Conservation (phyloP, 2,113 vertebrate species). For the Oophaga pumilio region DNA sequence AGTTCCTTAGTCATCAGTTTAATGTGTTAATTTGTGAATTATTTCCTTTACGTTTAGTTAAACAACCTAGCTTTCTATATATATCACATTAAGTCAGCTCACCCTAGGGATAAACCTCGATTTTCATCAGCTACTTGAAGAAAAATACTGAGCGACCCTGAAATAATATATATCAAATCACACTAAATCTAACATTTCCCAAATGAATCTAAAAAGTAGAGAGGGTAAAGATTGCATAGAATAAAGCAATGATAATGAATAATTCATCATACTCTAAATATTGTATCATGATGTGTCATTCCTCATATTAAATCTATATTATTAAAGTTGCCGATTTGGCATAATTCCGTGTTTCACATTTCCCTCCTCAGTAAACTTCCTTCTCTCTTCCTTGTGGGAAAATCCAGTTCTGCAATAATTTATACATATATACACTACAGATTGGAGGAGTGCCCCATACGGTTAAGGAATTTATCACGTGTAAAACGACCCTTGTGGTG, state of each 20-base stretch:
- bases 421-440: too few species aligned
- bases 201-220: background rate
- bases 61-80: background rate
- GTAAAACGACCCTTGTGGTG: too few species aligned
- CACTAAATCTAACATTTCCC: background rate
- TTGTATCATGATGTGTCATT: background rate
- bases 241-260: background rate
- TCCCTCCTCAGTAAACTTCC: background rate
- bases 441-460: too few species aligned
- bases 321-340: background rate
- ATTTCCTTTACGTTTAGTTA: background rate
- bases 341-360: background rate
- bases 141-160: background rate
- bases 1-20: background rate
- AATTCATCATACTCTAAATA: background rate
- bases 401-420: background rate
- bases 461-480: too few species aligned
- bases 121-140: background rate
- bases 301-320: slow-evolving; percentile 3
- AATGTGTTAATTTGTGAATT: background rate
- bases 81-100: background rate
- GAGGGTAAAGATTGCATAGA: background rate
- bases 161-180: background rate
- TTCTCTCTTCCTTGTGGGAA: background rate
- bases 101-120: background rate